Evolutionary conservation across 1,140 invertebrate species (phyloP), one percentile per base, ranked within the genome.

Genomic region (Hylaeus anthracinus): DNA sequence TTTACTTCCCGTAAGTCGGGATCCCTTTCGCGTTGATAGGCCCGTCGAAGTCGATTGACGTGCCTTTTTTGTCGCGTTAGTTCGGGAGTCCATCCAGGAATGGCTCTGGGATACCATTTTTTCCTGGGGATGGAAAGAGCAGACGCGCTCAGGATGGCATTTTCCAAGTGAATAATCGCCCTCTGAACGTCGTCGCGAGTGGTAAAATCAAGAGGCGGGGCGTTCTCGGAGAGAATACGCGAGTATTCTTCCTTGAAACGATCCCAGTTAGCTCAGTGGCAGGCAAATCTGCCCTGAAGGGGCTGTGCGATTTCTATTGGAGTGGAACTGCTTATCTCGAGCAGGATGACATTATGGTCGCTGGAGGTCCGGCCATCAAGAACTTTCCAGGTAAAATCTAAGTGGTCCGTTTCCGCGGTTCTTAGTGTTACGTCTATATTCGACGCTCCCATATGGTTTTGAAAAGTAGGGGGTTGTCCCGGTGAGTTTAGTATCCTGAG

Each of bases 231-330:
- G 4, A 4, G 15, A 0, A 5, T 10, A 37, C 70, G 56, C 37
- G 74, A 37, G 41, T 2, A 6, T 45, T 45, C 48, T 41, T 72
- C 55, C 15, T 64, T 5, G 48, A 82, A 82, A 8, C 61, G 73
- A 0, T 73, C 79, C 81, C 86, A 84, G 41, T 87, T 55, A 1
- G 81, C 84, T 79, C 66, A 85, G 66, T 56, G 53, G 72, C 61
- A 0, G 73, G 73, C 63, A 8, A 37, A 66, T 37, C 74, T 37
- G 0, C 15, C 10, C 0, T 53, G 45, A 9, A 26, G n/a, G 0
- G 1, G 6, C 5, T 12, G 5, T 1, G 5, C 1, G 3, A 1
- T 4, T 4, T 6, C n/a, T n/a, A n/a, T n/a, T n/a, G 0, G 43
- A 8, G 51, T 8, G 0, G 48, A 15, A 9, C 8, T 0, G 15